A percentile compares a stretch with the other conserved stretches of the same genome.
Conservation (phyloP, 2,797 vertebrate species). For the Coregonus sp. region DNA sequence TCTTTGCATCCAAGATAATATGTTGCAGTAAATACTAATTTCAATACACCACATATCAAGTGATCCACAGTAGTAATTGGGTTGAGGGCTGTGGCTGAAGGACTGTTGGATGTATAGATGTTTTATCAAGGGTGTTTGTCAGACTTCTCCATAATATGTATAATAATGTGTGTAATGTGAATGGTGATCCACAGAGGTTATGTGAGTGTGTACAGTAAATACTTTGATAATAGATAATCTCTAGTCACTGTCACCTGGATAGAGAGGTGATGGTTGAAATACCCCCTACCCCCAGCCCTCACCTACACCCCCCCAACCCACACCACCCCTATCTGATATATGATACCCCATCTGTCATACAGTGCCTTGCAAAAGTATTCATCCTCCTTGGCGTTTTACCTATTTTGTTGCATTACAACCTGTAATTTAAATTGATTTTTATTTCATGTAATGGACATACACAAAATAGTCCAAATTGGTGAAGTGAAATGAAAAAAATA, state of each 20-base stretch:
- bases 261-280: conserved; percentile 55
- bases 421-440: too few species aligned
- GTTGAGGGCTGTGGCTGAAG: not conserved
- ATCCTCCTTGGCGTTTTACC: too few species aligned
- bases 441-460: too few species aligned
- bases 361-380: too few species aligned
- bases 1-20: not conserved
- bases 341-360: conserved; percentile 98
- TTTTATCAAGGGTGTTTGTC: not conserved
- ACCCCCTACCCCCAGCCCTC: conserved; percentile 63
- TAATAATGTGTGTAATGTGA: not conserved
- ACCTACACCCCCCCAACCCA: not conserved
- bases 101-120: not conserved
- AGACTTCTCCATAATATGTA: not conserved
- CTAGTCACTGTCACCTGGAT: conserved; percentile 82
- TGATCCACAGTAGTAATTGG: not conserved
- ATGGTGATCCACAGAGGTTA: not conserved
- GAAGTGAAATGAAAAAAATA: too few species aligned
- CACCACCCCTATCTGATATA: too few species aligned
- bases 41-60: not conserved
- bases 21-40: not conserved
- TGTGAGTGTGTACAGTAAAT: not conserved
- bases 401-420: too few species aligned
- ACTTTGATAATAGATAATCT: not conserved
- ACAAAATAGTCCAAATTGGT: too few species aligned